Evolutionary conservation across 2,113 vertebrate species (phyloP).

Genomic region (Notarius lentiginosus): DNA sequence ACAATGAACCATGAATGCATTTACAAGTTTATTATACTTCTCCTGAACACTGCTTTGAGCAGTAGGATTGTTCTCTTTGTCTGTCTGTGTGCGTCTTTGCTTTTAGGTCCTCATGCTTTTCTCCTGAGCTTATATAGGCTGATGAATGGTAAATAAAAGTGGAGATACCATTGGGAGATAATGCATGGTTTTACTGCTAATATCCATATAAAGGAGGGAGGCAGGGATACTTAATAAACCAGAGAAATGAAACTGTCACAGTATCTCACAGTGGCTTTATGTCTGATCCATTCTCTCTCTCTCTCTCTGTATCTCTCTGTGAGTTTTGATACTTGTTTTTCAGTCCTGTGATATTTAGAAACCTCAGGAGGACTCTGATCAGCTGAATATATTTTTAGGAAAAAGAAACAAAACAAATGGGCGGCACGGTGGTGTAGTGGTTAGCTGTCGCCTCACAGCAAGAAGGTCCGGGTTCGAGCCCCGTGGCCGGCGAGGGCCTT

Average conservation of each 20-base stretch:
- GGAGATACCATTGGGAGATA: conserved; percentile 38
- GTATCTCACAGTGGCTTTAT: conserved; percentile 23
- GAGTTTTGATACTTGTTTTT: conserved; percentile 20
- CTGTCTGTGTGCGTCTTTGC: conserved; percentile 9
- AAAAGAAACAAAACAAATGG: not conserved
- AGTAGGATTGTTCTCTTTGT: not conserved
- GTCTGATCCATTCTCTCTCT: conserved; percentile 23
- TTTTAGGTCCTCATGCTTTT: conserved; percentile 8
- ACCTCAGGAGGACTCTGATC: not conserved
- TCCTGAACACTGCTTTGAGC: not conserved
- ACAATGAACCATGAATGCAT: not conserved
- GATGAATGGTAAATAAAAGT: conserved; percentile 52
- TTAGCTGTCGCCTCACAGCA: no score
- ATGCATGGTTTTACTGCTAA: conserved; percentile 50
- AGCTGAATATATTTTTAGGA: not conserved
- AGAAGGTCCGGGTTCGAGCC: no score
- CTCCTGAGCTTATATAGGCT: conserved; percentile 23
- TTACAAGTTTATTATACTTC: not conserved
- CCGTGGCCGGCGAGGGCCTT: no score
- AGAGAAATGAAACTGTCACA: conserved; percentile 54
- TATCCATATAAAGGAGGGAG: conserved; percentile 37
- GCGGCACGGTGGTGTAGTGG: no score
- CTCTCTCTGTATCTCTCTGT: not conserved
- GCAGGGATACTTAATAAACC: conserved; percentile 48
- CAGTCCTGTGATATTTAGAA: conserved; percentile 9